These are phyloP conservation scores for Scomber colias DNA, from an alignment of 2,113 vertebrate genomes.

Conservation along the genomic window DNA sequence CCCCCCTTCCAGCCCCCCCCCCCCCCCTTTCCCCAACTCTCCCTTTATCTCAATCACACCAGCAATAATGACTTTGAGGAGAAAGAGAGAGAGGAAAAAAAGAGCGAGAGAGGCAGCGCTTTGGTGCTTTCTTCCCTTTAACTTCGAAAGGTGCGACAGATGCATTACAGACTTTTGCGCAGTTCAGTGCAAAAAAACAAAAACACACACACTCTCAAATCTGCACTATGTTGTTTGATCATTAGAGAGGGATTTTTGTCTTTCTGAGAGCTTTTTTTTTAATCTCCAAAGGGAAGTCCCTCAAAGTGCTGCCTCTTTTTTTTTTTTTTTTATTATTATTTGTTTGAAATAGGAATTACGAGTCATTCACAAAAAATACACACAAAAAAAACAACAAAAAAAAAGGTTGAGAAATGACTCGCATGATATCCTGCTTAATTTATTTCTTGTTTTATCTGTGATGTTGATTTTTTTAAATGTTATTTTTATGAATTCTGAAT, in stretches of 20 bases:
- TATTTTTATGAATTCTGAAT: slow-evolving; percentile 82
- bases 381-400: slow-evolving; percentile 25
- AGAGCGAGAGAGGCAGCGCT: slow-evolving; percentile 47
- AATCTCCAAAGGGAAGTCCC: slow-evolving; percentile 30
- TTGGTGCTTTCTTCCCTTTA: not conserved
- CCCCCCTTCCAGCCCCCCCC: slow-evolving; percentile 14
- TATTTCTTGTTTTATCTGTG: slow-evolving; percentile 75
- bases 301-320: slow-evolving; percentile 68
- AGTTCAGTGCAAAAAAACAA: slow-evolving; percentile 20
- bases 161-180: slow-evolving; percentile 29
- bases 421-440: slow-evolving; percentile 79
- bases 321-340: not conserved
- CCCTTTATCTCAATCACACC: slow-evolving; percentile 78
- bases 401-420: slow-evolving; percentile 48
- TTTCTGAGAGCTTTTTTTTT: not conserved
- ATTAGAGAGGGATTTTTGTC: not conserved
- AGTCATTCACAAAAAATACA: slow-evolving; percentile 51
- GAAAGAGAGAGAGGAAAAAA: slow-evolving; percentile 39
- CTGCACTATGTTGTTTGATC: slow-evolving; percentile 22
- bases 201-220: not conserved
- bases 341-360: slow-evolving; percentile 69
- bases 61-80: slow-evolving; percentile 83
- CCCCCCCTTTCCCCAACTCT: not conserved
- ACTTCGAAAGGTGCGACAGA: slow-evolving; percentile 1
- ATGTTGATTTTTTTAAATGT: slow-evolving; percentile 58